Percentiles rank a stretch among this genome's conserved stretches.
phyloP scores from a whole-genome alignment of 2,888 invertebrate species.

The Boloria euphrosyne region DNA sequence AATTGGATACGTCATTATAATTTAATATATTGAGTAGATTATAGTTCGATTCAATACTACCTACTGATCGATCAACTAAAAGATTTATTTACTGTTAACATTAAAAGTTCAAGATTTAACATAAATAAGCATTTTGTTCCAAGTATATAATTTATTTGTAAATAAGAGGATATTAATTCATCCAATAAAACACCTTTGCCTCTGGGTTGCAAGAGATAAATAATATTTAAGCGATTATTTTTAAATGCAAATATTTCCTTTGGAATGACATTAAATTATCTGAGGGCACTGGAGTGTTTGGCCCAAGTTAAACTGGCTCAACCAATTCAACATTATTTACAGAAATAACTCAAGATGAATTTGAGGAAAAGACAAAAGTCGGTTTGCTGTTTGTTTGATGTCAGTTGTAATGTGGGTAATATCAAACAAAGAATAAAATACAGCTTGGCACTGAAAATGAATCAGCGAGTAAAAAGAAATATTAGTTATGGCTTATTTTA shows the following conservation, averaged over 20 bases:
- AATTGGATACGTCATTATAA: constrained; percentile 20
- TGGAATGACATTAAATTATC: constrained; percentile 9
- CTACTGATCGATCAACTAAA: constrained; percentile 22
- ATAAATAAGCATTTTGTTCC: constrained; percentile 9
- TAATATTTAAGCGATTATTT: constrained; percentile 19
- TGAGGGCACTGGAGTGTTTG: constrained; percentile 6
- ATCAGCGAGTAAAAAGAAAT: constrained; percentile 18
- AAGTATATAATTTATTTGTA: constrained; percentile 14
- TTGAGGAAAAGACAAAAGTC: constrained; percentile 3
- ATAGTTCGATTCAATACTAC: constrained; percentile 15
- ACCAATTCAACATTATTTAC: constrained; percentile 13
- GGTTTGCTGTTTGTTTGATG: constrained; percentile 1
- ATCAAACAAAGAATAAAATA: constrained; percentile 18
- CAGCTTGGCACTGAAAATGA: constrained; percentile 34
- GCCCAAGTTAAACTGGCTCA: not conserved
- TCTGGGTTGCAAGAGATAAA: constrained; percentile 13
- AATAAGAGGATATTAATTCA: constrained; percentile 24
- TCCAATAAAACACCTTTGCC: constrained; percentile 22
- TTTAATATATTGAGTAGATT: constrained; percentile 23
- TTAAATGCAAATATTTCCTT: constrained; percentile 18
- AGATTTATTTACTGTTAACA: not conserved
- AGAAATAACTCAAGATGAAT: constrained; percentile 11
- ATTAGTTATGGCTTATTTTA: constrained; percentile 15
- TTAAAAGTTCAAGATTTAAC: constrained; percentile 4
- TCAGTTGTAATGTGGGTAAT: constrained; percentile 26